These are phyloP conservation scores for Nycteola revayana DNA, from an alignment of 2,888 invertebrate genomes.

Conservation along the genomic window DNA sequence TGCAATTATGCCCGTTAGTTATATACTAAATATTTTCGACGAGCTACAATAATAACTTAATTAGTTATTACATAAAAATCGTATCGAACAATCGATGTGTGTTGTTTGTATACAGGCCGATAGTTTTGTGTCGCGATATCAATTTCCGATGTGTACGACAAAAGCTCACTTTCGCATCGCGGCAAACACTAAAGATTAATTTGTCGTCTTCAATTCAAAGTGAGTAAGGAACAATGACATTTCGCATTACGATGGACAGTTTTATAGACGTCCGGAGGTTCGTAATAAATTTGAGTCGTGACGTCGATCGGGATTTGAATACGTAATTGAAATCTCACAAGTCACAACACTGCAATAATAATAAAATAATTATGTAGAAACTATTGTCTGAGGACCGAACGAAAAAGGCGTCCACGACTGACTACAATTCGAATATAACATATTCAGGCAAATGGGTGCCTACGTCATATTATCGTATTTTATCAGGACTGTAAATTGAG, in stretches of 20 bases:
- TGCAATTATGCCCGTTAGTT: no score
- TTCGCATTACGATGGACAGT: slow-evolving; percentile 46
- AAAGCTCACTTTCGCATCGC: slow-evolving; percentile 23
- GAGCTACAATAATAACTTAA: no score
- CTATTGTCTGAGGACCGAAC: slow-evolving; percentile 16
- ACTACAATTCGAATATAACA: no score
- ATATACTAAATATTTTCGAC: no score
- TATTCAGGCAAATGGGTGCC: no score
- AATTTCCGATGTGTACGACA: slow-evolving; percentile 14
- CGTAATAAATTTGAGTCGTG: slow-evolving; percentile 41
- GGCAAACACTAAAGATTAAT: slow-evolving; percentile 24
- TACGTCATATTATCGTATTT: no score
- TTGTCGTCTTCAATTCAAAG: slow-evolving; percentile 27
- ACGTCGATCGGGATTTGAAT: slow-evolving; percentile 39
- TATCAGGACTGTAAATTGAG: no score
- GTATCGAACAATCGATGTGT: no score
- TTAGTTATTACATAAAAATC: no score
- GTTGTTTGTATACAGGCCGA: slow-evolving; percentile 18
- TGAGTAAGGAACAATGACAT: slow-evolving; percentile 45
- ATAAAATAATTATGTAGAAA: slow-evolving; percentile 14
- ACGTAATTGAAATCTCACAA: slow-evolving; percentile 28
- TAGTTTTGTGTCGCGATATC: slow-evolving; percentile 4
- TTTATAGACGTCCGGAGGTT: slow-evolving; percentile 52
- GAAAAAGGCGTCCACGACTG: background rate
- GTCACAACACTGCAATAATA: slow-evolving; percentile 15